Evolutionary conservation across 2,888 invertebrate genomes (phyloP).

Genomic region (Proisotoma minuta): DNA sequence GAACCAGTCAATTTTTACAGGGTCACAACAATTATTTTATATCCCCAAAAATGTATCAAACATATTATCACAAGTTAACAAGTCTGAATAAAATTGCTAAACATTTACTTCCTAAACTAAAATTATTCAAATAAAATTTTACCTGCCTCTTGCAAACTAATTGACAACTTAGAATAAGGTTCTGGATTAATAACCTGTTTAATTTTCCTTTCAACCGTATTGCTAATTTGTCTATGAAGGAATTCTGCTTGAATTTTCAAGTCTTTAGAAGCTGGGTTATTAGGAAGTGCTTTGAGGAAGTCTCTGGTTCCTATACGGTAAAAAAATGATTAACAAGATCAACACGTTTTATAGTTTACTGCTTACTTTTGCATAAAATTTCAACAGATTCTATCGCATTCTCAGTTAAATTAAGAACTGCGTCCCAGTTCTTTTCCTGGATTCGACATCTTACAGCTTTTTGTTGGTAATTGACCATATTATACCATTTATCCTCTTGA

Average conservation of each 20-base stretch:
- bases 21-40: too few species aligned
- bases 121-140: not conserved
- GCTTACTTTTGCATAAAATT: constrained; percentile 9
- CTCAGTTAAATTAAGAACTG: not conserved
- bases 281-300: not conserved
- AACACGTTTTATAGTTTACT: not conserved
- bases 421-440: constrained; percentile 2
- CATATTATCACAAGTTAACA: too few species aligned
- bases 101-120: not conserved
- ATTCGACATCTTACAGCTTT: constrained; percentile 3
- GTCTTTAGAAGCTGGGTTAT: not conserved
- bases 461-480: constrained; percentile 1
- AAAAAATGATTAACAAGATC: not conserved
- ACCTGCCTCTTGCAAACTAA: not conserved
- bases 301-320: constrained; percentile 3
- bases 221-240: not conserved
- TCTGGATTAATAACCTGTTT: not conserved
- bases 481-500: constrained; percentile 6
- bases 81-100: not conserved
- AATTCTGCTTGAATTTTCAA: constrained; percentile 11
- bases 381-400: constrained; percentile 12
- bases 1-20: too few species aligned
- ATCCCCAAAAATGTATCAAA: too few species aligned
- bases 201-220: not conserved
- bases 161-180: not conserved